Base-by-base conservation (phyloP, 1,140 invertebrate species). In the Drosophila virilis region DNA sequence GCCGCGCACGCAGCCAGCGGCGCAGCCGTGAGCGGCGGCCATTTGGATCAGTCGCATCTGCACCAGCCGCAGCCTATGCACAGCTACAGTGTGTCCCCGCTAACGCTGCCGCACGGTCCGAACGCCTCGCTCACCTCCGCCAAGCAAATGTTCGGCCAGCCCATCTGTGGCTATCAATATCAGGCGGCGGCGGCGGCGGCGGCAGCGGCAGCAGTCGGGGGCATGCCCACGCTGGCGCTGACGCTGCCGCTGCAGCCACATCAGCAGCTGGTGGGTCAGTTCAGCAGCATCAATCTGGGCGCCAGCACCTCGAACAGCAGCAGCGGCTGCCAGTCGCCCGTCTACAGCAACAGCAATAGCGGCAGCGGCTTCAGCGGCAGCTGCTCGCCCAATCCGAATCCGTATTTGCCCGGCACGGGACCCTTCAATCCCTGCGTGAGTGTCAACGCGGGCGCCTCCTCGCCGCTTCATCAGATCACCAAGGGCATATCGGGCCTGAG, bases 401-500 rank as follows among this genome's bases (percentile, higher is more conserved):
- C 91, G 10, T 92, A 86, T 59, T 28, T 90, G 61, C 80, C 90
- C 0, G 74, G 76, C 9, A 55, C 64, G 2, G 71, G 48, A 0
- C 57, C 50, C 8, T 79, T 74, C 40, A 75, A 73, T 77, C 65
- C 77, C 8, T 71, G 54, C 32, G 55, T 61, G 10, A 48, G 45
- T 42, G 60, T 35, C 9, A 57, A 60, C 42, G 74, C 50, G 1
- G 90, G 83, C 6, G 78, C 61, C 8, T 80, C 88, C 1, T 92
- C 92, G 0, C 92, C 92, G 5, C 72, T 92, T 22, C 92, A 92
- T 74, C 92, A 92, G 75, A 92, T 92, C 15, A 92, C 92, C 28
- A 92, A 92, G 83, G 94, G 94, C 17, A 93, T 95, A 9, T 95
- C 94, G 46, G 94, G 93, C 45, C 78, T 95, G 9, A 95, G 94